These are phyloP conservation scores for Hipposideros larvatus DNA, from an alignment of 2,797 vertebrate species.

Conservation along the genomic window DNA sequence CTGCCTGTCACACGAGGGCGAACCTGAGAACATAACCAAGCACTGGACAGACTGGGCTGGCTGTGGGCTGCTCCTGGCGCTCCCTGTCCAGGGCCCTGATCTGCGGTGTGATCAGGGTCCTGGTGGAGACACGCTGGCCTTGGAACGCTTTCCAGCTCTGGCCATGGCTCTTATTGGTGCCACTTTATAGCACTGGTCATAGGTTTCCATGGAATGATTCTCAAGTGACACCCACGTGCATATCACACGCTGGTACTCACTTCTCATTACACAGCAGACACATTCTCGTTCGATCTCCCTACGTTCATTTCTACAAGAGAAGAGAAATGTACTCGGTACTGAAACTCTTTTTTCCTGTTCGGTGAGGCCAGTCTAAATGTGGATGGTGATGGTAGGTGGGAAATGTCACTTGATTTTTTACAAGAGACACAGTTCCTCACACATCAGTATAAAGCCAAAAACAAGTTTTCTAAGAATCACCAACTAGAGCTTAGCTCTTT, in stretches of 20 bases:
- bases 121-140: not conserved
- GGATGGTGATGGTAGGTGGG: accelerated
- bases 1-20: no score
- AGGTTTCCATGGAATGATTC: accelerated
- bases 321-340: accelerated
- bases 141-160: no score
- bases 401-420: not conserved
- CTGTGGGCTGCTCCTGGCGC: no score
- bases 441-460: accelerated
- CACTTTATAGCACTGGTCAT: not conserved
- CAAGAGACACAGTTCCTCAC: accelerated
- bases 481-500: not conserved
- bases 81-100: no score
- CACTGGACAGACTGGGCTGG: no score
- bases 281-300: not conserved
- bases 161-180: accelerated
- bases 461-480: not conserved
- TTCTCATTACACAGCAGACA: not conserved
- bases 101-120: accelerated
- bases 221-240: accelerated
- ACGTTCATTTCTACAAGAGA: accelerated
- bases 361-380: accelerated
- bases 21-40: no score
- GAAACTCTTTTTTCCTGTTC: accelerated
- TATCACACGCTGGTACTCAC: accelerated